These are phyloP conservation scores for Lordiphosa clarofinis DNA, from an alignment of 1,140 invertebrate genomes.

Conservation along the genomic window DNA sequence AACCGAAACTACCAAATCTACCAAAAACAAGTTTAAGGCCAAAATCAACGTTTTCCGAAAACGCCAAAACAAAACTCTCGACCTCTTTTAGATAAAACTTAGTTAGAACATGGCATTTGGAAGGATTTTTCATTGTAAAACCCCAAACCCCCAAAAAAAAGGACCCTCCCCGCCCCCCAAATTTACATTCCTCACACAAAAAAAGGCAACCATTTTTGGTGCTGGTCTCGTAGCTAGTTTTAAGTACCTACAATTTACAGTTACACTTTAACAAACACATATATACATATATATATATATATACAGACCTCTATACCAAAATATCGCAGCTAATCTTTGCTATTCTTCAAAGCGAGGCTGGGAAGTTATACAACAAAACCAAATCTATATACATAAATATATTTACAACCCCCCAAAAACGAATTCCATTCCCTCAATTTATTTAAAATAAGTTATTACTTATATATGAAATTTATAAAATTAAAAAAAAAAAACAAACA, in stretches of 20 bases:
- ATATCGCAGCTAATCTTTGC: slow-evolving; percentile 39
- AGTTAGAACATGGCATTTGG: slow-evolving; percentile 64
- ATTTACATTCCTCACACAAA: slow-evolving; percentile 36
- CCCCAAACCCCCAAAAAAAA: slow-evolving; percentile 3
- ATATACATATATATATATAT: slow-evolving; percentile 40
- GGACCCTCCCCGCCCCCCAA: slow-evolving; percentile 7
- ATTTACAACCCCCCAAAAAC: slow-evolving; percentile 48
- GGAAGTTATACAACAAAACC: slow-evolving; percentile 46
- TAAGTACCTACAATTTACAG: slow-evolving; percentile 70
- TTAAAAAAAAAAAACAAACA: slow-evolving; percentile 48
- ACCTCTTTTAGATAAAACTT: slow-evolving; percentile 49
- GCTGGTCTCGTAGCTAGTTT: slow-evolving; percentile 53
- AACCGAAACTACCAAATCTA: slow-evolving; percentile 66
- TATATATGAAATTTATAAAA: slow-evolving; percentile 44
- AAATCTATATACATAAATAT: slow-evolving; percentile 33
- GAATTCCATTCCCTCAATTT: slow-evolving; percentile 27
- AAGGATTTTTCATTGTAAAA: slow-evolving; percentile 58
- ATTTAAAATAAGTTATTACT: slow-evolving; percentile 45
- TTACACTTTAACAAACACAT: slow-evolving; percentile 43
- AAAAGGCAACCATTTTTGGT: slow-evolving; percentile 30
- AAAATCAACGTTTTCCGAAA: slow-evolving; percentile 76
- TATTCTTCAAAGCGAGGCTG: slow-evolving; percentile 53
- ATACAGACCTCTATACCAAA: slow-evolving; percentile 47
- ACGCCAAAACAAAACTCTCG: slow-evolving; percentile 50
- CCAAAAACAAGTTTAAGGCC: slow-evolving; percentile 45